Evolutionary conservation across 2,888 invertebrate genomes (phyloP).

Genomic region (Rhagonycha lutea): DNA sequence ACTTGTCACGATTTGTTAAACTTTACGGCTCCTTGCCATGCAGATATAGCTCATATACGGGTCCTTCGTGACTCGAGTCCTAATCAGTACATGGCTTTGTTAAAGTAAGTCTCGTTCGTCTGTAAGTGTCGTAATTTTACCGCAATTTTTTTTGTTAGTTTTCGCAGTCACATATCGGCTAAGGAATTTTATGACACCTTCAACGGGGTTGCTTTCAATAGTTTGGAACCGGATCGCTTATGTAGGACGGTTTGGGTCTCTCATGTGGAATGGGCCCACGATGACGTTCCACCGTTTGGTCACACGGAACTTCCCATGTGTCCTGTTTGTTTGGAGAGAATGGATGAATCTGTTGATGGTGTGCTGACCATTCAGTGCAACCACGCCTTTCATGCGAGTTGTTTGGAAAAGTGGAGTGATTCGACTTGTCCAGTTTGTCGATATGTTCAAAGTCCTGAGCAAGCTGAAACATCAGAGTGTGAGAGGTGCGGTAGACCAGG

Average conservation of each 20-base stretch:
- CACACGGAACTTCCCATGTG: constrained; percentile 97
- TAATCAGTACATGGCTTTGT: constrained; percentile 96
- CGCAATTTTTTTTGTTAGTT: constrained; percentile 53
- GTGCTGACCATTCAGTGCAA: constrained; percentile 97
- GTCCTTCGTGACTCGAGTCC: constrained; percentile 90
- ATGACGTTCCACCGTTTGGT: constrained; percentile 68
- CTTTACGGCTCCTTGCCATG: constrained; percentile 92
- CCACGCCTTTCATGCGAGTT: constrained; percentile 96
- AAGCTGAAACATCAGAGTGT: constrained; percentile 62
- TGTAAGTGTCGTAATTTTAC: constrained; percentile 8
- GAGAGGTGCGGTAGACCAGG: constrained; percentile 60
- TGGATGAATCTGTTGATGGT: constrained; percentile 98
- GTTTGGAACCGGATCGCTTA: constrained; percentile 86
- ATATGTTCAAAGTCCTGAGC: constrained; percentile 63
- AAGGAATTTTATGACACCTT: constrained; percentile 91
- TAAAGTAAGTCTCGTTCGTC: constrained; percentile 67
- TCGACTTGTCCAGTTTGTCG: constrained; percentile 98
- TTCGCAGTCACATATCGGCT: constrained; percentile 76
- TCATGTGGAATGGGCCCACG: constrained; percentile 82
- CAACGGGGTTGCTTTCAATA: constrained; percentile 92
- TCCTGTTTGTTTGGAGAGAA: constrained; percentile 91
- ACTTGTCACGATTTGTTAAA: constrained; percentile 92
- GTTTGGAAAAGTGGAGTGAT: constrained; percentile 95
- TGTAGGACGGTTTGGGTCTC: constrained; percentile 97
- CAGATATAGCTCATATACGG: constrained; percentile 86